These are phyloP conservation scores for Rutilus rutilus DNA, from an alignment of 2,113 vertebrate genomes.

Conservation along the genomic window DNA sequence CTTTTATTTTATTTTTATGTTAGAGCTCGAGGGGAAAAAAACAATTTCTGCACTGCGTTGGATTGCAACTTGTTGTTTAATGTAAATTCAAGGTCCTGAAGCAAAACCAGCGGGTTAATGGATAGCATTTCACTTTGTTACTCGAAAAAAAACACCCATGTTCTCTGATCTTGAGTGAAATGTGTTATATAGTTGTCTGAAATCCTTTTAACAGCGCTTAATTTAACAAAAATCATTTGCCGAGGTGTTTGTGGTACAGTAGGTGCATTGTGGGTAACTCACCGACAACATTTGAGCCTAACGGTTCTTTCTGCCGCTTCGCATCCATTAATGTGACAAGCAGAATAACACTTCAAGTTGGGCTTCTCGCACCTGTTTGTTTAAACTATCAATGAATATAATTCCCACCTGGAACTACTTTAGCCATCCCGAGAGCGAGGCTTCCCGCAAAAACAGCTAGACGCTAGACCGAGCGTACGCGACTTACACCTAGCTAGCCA, in stretches of 20 bases:
- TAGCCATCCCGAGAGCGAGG: conserved; percentile 5
- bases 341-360: conserved; percentile 35
- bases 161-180: conserved; percentile 13
- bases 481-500: conserved; percentile 45
- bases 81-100: background rate
- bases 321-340: conserved; percentile 33
- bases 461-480: background rate
- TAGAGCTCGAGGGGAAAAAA: background rate
- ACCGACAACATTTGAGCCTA: background rate
- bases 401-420: conserved; percentile 42
- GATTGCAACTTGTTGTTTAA: background rate
- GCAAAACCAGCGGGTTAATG: conserved; percentile 6
- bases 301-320: background rate
- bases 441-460: conserved; percentile 12
- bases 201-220: conserved; percentile 11
- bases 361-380: conserved; percentile 50
- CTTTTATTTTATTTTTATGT: background rate
- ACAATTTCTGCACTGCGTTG: background rate
- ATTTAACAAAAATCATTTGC: conserved; percentile 28
- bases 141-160: background rate
- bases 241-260: background rate
- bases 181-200: background rate
- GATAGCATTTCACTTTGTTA: conserved; percentile 1
- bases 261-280: background rate
- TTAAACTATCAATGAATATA: conserved; percentile 54